These are phyloP conservation scores for Holothuria glaberrima DNA, from an alignment of 35 echinoderm and acorn worm genomes.

Conservation along the genomic window DNA sequence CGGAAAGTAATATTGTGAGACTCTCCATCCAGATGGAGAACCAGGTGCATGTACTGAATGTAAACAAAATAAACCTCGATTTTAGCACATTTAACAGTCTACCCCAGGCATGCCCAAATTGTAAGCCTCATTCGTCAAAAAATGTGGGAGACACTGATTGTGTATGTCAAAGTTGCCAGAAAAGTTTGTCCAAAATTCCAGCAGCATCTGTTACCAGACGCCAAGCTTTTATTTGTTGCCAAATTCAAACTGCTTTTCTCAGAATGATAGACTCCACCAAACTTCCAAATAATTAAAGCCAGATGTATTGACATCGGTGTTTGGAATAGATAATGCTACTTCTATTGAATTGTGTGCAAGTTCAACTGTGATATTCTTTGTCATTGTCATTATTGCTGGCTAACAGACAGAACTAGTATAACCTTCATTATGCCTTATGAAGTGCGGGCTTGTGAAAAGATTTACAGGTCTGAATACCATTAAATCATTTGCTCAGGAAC, in stretches of 20 bases:
- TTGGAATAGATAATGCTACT: no score
- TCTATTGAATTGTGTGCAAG: not conserved
- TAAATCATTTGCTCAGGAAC: no score
- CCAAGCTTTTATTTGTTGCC: not conserved
- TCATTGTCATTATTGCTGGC: conserved; percentile 18
- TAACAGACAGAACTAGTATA: not conserved
- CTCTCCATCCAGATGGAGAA: no score
- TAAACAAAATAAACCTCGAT: no score
- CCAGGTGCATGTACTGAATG: no score
- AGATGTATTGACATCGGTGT: no score
- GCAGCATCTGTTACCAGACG: not conserved
- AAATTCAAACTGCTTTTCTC: not conserved
- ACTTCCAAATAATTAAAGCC: not conserved
- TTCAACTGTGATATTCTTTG: not conserved
- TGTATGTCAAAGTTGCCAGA: no score
- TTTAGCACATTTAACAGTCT: no score
- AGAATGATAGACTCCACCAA: not conserved
- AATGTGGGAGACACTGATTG: no score
- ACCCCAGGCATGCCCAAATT: no score
- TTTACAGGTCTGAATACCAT: not conserved
- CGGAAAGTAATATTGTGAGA: no score
- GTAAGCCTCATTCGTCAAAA: no score
- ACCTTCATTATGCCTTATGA: not conserved
- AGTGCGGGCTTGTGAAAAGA: not conserved
- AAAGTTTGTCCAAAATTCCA: not conserved